A percentile compares a stretch with the other conserved stretches of the same genome.
Conservation (phyloP, 2,113 vertebrate species). For the Ursus arctos region DNA sequence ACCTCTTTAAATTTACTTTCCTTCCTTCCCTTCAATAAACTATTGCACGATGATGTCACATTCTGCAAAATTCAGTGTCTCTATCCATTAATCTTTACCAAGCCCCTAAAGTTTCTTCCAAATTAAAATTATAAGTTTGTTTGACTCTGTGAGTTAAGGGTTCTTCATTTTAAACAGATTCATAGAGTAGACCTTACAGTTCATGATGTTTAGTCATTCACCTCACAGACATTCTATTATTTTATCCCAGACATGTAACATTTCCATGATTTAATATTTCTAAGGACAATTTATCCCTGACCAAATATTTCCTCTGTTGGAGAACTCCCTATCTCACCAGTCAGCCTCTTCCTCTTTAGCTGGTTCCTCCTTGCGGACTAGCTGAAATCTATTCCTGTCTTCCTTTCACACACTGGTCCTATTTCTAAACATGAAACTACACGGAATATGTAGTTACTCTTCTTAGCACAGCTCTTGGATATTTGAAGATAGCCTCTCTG, state of each 20-base stretch:
- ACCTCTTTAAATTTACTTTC: not conserved
- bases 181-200: not conserved
- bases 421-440: slow-evolving; percentile 17
- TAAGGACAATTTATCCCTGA: not conserved
- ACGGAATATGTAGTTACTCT: not conserved
- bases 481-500: not conserved
- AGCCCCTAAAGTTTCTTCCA: not conserved
- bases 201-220: not conserved
- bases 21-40: slow-evolving; percentile 9
- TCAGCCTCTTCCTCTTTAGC: not conserved
- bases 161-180: slow-evolving; percentile 41
- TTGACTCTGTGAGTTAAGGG: not conserved
- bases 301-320: not conserved
- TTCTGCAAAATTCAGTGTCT: not conserved
- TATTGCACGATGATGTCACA: not conserved
- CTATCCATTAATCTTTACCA: not conserved
- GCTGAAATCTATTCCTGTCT: not conserved
- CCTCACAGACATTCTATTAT: not conserved
- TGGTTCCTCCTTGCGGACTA: not conserved
- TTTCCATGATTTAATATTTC: not conserved
- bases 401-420: not conserved
- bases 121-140: slow-evolving; percentile 6
- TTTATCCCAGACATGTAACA: not conserved
- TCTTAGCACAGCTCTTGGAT: not conserved
- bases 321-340: not conserved